phyloP scores from a whole-genome alignment of 2,888 invertebrate genomes.

The Acleris literana region DNA sequence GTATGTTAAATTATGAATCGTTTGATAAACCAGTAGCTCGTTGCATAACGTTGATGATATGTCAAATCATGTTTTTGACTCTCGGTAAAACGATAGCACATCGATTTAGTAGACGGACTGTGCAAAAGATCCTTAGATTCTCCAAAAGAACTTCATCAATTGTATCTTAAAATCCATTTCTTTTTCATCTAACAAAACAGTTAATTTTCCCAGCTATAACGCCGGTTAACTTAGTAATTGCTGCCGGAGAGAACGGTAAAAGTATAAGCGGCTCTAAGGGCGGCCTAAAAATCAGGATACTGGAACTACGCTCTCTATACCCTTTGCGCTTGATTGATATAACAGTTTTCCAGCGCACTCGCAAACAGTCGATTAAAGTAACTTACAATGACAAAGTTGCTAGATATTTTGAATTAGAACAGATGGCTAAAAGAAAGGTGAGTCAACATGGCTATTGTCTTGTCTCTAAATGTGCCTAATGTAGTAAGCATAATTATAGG shows the following conservation, averaged over 20 bases:
- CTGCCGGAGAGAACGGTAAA: conserved; percentile 37
- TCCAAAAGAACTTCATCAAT: no score
- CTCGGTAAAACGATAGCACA: no score
- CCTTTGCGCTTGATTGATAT: conserved; percentile 47
- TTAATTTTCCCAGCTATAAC: conserved; percentile 50
- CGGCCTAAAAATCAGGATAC: conserved; percentile 21
- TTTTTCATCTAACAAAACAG: not conserved
- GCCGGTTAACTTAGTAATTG: conserved; percentile 48
- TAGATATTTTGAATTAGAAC: conserved; percentile 87
- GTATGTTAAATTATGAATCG: no score
- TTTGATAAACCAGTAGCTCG: no score
- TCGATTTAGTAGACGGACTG: no score
- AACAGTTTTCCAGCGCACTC: conserved; percentile 82
- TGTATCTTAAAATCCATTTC: no score
- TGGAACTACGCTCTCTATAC: conserved; percentile 44
- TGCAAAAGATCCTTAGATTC: no score
- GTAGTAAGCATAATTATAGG: no score
- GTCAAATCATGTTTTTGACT: no score
- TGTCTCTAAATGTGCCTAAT: no score
- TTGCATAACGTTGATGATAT: no score
- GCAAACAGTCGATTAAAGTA: conserved; percentile 85
- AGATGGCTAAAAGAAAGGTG: conserved; percentile 82
- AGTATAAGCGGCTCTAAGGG: not conserved
- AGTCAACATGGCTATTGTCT: conserved; percentile 31
- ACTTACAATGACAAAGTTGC: conserved; percentile 68